phyloP scores from a whole-genome alignment of 2,888 invertebrate species.

The Athripsodes cinereus region DNA sequence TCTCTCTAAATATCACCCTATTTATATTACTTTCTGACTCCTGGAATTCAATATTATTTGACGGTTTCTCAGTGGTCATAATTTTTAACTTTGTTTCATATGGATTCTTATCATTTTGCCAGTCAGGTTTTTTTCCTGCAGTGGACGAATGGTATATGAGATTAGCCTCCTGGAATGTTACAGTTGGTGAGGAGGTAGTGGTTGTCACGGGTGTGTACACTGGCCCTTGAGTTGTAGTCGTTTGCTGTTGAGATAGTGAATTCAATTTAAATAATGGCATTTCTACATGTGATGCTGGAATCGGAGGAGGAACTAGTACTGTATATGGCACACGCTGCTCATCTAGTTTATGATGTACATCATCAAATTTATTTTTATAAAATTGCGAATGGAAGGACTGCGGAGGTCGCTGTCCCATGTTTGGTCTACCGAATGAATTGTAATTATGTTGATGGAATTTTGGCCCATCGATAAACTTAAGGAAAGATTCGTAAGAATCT shows the following conservation, averaged over 20 bases:
- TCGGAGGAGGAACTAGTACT: constrained; percentile 64
- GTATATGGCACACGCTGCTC: constrained; percentile 55
- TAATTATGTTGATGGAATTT: constrained; percentile 37
- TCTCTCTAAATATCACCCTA: constrained; percentile 20
- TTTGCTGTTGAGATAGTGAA: constrained; percentile 30
- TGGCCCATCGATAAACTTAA: constrained; percentile 46
- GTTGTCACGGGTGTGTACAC: constrained; percentile 22
- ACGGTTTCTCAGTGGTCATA: constrained; percentile 29
- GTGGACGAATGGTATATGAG: constrained; percentile 60
- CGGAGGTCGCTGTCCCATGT: constrained; percentile 36
- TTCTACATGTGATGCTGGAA: constrained; percentile 42
- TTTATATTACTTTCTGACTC: constrained; percentile 21
- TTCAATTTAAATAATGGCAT: constrained; percentile 33
- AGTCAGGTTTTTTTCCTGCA: constrained; percentile 40
- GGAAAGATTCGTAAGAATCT: constrained; percentile 38
- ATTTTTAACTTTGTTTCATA: constrained; percentile 33
- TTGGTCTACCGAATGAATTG: constrained; percentile 34
- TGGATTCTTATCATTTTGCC: constrained; percentile 34
- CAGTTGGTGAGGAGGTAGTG: constrained; percentile 32
- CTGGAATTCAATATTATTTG: constrained; percentile 26
- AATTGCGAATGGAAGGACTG: constrained; percentile 32
- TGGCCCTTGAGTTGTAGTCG: constrained; percentile 28
- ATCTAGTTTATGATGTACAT: constrained; percentile 49
- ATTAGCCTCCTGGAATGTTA: constrained; percentile 58
- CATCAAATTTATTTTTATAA: constrained; percentile 42